phyloP scores from a whole-genome alignment of 2,888 invertebrate species.

The Lasius platythorax region DNA sequence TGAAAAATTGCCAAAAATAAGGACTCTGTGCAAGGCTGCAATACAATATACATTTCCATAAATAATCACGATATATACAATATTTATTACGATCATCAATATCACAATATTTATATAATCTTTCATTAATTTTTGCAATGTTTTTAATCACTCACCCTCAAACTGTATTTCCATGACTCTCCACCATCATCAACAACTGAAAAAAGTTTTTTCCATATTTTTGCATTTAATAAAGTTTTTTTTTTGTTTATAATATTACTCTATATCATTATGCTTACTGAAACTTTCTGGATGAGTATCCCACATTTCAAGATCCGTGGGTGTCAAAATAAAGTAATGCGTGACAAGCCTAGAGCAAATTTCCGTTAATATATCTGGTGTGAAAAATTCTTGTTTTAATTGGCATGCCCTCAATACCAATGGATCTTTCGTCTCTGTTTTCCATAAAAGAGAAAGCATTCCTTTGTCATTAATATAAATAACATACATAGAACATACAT shows the following conservation, averaged over 20 bases:
- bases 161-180: conserved; percentile 97
- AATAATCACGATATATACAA: conserved; percentile 52
- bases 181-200: conserved; percentile 92
- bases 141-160: conserved; percentile 89
- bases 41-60: conserved; percentile 60
- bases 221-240: neutral
- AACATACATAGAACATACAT: neutral
- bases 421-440: conserved; percentile 82
- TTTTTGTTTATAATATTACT: neutral
- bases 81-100: neutral
- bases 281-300: conserved; percentile 96
- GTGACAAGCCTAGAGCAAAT: conserved; percentile 95
- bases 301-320: conserved; percentile 95
- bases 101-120: neutral
- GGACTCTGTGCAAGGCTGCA: conserved; percentile 95
- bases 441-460: conserved; percentile 8
- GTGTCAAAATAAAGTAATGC: conserved; percentile 94
- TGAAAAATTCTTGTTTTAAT: conserved; percentile 92
- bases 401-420: conserved; percentile 89
- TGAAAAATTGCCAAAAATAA: conserved; percentile 94
- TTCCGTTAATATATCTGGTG: conserved; percentile 91
- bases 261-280: conserved; percentile 86
- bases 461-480: neutral
- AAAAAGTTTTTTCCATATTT: conserved; percentile 67
- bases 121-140: conserved; percentile 41